phyloP scores from a whole-genome alignment of 2,888 invertebrate genomes.

The Andrena bucephala region DNA sequence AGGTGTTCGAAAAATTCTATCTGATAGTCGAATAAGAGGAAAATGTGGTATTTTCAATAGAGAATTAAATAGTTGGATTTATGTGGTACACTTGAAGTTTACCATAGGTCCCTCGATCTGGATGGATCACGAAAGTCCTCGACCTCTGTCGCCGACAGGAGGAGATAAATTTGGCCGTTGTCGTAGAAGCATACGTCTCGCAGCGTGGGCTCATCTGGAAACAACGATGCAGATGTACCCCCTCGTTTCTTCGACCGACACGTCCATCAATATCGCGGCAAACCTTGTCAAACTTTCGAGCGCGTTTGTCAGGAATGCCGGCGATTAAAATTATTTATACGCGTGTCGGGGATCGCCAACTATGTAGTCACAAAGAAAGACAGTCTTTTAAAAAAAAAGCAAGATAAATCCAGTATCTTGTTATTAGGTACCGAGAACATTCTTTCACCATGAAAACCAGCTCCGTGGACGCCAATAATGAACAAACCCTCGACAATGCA shows the following conservation, averaged over 20 bases:
- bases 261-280: slow-evolving; percentile 70
- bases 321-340: slow-evolving; percentile 59
- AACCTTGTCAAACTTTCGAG: slow-evolving; percentile 57
- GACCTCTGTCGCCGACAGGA: slow-evolving; percentile 66
- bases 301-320: slow-evolving; percentile 23
- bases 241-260: slow-evolving; percentile 64
- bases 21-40: too few relatives aligned
- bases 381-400: neutral
- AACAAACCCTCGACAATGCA: neutral
- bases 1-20: too few relatives aligned
- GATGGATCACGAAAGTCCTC: slow-evolving; percentile 64
- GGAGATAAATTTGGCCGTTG: slow-evolving; percentile 69
- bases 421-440: neutral
- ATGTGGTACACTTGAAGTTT: neutral
- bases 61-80: slow-evolving; percentile 25
- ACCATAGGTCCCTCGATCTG: slow-evolving; percentile 30
- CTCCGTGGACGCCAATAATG: neutral
- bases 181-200: slow-evolving; percentile 70
- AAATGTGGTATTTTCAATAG: too few relatives aligned
- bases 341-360: neutral
- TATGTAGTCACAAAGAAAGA: neutral
- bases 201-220: slow-evolving; percentile 73
- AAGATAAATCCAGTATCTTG: too few relatives aligned
- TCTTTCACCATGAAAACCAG: neutral
- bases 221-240: slow-evolving; percentile 73